Base-by-base conservation (phyloP, 2,888 invertebrate species). In the Trissoscelio sp. region DNA sequence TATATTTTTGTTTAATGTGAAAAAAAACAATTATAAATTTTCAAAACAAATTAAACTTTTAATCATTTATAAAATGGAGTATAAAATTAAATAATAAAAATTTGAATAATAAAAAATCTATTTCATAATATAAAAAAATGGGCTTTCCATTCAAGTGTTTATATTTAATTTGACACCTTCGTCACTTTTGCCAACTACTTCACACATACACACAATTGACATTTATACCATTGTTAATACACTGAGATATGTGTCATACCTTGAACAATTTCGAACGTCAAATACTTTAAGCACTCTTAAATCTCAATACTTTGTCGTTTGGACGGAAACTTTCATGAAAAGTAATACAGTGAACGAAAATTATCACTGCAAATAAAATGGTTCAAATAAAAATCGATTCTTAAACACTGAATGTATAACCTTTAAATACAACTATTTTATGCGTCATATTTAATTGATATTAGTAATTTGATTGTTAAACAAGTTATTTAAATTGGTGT, bases 351-450 rank as follows among this genome's bases (percentile, higher is more conserved):
- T 12, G 3, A 22, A 57, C 3, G 12, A 22, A 6, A 31, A 55
- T 24, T 55, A 31, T 12, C 7, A 16, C 1, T 55, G 14, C 31
- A 28, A 18, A 34, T 0, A 55, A 34, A 34, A 7, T 34, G 34
- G 34, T 18, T 16, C 16, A 7, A 3, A 1, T 22, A 12, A 20
- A 58, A 58, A 58, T 58, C 37, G 12, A 39, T 39, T 37, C 22
- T 51, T 12, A 58, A 2, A 7, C n/a, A n/a, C n/a, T n/a, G 9
- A 39, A 5, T 39, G 18, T 58, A 58, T 58, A 58, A 58, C 57
- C 57, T 58, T 37, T 12, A 58, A 58, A 22, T 18, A 14, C 4
- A 34, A 16, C 9, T 7, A 18, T 55, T 34, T 42, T 12, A 12
- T 42, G 42, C 2, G 7, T 42, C 3, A 14, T 14, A 14, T 42